These are phyloP conservation scores for Leontocebus nigricollis DNA, from an alignment of 2,797 vertebrate species.

Conservation along the genomic window DNA sequence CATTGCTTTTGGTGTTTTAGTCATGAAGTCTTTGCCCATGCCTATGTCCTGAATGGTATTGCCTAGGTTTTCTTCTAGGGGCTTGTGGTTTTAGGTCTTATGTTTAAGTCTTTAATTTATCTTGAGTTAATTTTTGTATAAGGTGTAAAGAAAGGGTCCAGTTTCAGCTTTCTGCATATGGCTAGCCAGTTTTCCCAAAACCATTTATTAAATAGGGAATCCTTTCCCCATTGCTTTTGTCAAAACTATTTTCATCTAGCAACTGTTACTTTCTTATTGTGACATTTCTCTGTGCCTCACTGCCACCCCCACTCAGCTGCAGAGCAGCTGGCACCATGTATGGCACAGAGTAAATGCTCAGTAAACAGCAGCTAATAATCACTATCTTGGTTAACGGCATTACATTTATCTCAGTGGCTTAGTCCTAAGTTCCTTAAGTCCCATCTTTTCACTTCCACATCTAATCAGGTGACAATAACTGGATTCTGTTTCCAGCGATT, in stretches of 20 bases:
- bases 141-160: neutral
- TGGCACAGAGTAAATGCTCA: neutral
- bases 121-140: neutral
- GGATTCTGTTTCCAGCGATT: neutral
- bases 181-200: neutral
- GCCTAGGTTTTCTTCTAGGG: neutral
- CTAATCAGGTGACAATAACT: neutral
- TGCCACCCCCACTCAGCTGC: no score
- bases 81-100: neutral
- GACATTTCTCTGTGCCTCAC: neutral
- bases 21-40: neutral
- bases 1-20: neutral
- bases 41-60: neutral
- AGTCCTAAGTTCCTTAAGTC: neutral
- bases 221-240: no score
- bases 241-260: neutral
- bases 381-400: neutral
- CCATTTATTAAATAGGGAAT: neutral
- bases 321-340: no score
- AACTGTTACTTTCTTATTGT: constrained; percentile 1
- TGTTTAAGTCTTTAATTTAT: neutral
- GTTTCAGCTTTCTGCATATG: neutral
- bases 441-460: neutral
- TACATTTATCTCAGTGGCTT: neutral
- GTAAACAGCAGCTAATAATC: neutral